Evolutionary conservation across 2,113 vertebrate genomes (phyloP).

Genomic region (Camelus bactrianus): DNA sequence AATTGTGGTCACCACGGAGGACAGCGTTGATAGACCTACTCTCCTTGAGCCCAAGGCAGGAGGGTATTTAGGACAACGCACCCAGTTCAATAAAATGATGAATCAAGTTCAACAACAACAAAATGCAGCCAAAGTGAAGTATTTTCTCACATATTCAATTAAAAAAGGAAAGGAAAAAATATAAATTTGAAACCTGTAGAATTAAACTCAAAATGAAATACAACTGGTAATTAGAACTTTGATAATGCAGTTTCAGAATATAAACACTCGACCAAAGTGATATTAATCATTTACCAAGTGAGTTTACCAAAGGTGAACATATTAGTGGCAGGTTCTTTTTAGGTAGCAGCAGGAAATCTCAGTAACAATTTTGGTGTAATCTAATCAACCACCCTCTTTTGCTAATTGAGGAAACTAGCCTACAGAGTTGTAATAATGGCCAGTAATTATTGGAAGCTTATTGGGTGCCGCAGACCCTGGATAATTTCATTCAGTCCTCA

Average conservation of each 20-base stretch:
- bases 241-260: not conserved
- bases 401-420: not conserved
- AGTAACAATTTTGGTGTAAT: not conserved
- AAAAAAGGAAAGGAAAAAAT: slow-evolving; percentile 26
- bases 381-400: not conserved
- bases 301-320: not conserved
- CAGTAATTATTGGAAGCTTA: not conserved
- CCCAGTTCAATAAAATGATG: not conserved
- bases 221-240: not conserved
- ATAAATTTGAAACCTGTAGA: not conserved
- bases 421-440: not conserved
- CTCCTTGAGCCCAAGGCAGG: not conserved
- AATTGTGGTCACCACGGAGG: not conserved
- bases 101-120: not conserved
- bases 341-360: not conserved
- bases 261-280: not conserved
- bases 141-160: slow-evolving; percentile 57
- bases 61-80: not conserved
- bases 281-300: slow-evolving; percentile 11
- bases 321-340: not conserved
- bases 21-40: not conserved
- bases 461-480: not conserved
- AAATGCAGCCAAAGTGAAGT: not conserved
- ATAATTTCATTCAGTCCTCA: not conserved
- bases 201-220: not conserved